Evolutionary conservation across 1,140 invertebrate genomes (phyloP).

Genomic region (Drosophila sp.): DNA sequence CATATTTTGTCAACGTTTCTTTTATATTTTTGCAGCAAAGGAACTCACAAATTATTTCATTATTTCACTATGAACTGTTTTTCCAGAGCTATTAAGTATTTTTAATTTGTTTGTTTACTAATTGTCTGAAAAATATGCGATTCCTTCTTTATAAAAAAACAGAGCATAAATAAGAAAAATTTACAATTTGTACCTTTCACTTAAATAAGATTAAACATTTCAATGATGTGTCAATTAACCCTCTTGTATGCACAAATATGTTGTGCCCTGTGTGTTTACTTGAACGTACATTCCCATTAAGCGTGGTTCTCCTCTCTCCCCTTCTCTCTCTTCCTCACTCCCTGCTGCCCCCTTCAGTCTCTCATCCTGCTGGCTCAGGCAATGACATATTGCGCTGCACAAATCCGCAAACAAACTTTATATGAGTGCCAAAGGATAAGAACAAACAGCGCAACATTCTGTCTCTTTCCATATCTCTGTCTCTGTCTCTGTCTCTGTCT

Average conservation of each 20-base stretch:
- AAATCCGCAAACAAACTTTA: conserved; percentile 83
- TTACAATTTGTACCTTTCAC: neutral
- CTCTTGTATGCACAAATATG: conserved; percentile 54
- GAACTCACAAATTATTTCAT: no score
- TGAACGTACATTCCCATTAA: conserved; percentile 83
- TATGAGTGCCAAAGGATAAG: conserved; percentile 82
- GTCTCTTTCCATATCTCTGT: conserved; percentile 11
- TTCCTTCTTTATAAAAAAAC: no score
- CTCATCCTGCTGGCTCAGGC: conserved; percentile 47
- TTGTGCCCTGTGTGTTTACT: conserved; percentile 66
- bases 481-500: conserved; percentile 1
- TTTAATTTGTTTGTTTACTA: no score
- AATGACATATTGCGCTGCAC: conserved; percentile 82
- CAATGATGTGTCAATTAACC: conserved; percentile 4
- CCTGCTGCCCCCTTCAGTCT: neutral
- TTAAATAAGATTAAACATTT: neutral
- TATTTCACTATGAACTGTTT: no score
- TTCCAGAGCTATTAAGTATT: no score
- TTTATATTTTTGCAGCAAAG: no score
- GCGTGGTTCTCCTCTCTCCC: conserved; percentile 47
- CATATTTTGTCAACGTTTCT: no score
- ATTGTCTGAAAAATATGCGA: no score
- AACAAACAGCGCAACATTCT: conserved; percentile 65
- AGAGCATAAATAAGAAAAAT: no score
- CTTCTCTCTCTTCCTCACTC: neutral